phyloP scores from a whole-genome alignment of 2,113 vertebrate genomes.

The Alligator sinensis region DNA sequence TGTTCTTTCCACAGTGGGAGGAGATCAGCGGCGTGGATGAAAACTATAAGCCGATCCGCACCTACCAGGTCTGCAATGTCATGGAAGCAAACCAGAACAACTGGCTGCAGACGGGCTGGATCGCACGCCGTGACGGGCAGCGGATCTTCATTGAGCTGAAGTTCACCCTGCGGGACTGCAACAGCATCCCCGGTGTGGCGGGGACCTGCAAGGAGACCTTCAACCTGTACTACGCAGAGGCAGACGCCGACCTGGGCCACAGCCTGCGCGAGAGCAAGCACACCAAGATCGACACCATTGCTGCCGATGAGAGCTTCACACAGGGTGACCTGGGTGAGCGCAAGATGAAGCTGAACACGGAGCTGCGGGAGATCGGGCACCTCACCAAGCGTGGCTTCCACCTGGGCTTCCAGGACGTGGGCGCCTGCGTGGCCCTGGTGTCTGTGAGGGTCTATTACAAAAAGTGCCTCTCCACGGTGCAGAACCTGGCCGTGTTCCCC shows the following conservation, averaged over 20 bases:
- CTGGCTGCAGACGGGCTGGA: slow-evolving; percentile 97
- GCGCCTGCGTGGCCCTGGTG: slow-evolving; percentile 94
- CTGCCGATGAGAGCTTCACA: slow-evolving; percentile 96
- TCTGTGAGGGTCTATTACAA: slow-evolving; percentile 97
- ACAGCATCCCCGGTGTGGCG: slow-evolving; percentile 93
- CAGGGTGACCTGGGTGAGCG: slow-evolving; percentile 95
- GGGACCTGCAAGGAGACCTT: slow-evolving; percentile 98
- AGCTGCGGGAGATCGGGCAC: slow-evolving; percentile 95
- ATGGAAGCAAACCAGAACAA: slow-evolving; percentile 98
- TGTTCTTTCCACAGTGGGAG: slow-evolving; percentile 88
- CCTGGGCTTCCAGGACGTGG: slow-evolving; percentile 96
- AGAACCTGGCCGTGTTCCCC: slow-evolving; percentile 91
- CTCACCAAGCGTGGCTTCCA: slow-evolving; percentile 93
- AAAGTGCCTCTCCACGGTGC: slow-evolving; percentile 89
- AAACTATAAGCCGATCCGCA: slow-evolving; percentile 92
- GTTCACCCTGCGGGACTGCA: slow-evolving; percentile 96
- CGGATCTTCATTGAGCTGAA: slow-evolving; percentile 97
- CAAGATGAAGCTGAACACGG: slow-evolving; percentile 98
- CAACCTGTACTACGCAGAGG: slow-evolving; percentile 92
- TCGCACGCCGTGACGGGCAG: slow-evolving; percentile 87
- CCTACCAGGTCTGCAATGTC: slow-evolving; percentile 97
- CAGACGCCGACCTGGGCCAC: slow-evolving; percentile 85
- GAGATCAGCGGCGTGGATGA: slow-evolving; percentile 97
- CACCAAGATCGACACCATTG: slow-evolving; percentile 95
- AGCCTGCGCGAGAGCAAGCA: slow-evolving; percentile 83